phyloP scores from a whole-genome alignment of 2,888 invertebrate genomes.

The Calephelis perditalis region DNA sequence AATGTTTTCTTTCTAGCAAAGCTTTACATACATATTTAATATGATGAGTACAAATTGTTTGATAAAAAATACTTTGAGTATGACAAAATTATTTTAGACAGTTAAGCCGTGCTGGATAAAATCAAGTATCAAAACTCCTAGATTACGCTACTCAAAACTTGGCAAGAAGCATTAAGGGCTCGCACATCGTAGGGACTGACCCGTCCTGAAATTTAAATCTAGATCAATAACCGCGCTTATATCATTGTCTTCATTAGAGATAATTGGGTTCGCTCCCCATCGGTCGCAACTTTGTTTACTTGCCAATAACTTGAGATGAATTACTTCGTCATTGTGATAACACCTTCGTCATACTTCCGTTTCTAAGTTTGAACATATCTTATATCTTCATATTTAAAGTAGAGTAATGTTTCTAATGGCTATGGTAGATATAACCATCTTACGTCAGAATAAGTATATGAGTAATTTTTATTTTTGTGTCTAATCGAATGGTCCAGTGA shows the following conservation, averaged over 20 bases:
- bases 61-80: too few relatives aligned
- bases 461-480: too few relatives aligned
- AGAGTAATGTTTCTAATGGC: too few relatives aligned
- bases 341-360: constrained; percentile 31
- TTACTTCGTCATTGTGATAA: constrained; percentile 63
- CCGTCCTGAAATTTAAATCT: constrained; percentile 79
- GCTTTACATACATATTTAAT: too few relatives aligned
- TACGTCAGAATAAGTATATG: too few relatives aligned
- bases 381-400: constrained; percentile 19
- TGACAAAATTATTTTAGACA: too few relatives aligned
- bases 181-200: constrained; percentile 75
- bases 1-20: too few relatives aligned
- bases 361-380: constrained; percentile 19
- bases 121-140: constrained; percentile 43
- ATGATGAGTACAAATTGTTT: too few relatives aligned
- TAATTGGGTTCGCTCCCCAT: constrained; percentile 76
- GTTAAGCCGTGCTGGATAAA: background rate
- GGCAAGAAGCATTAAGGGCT: constrained; percentile 75
- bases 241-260: constrained; percentile 80
- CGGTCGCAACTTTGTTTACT: constrained; percentile 73
- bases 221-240: constrained; percentile 78
- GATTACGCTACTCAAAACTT: constrained; percentile 51
- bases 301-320: constrained; percentile 74
- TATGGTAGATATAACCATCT: too few relatives aligned
- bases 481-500: too few relatives aligned